A percentile compares a stretch with the other conserved stretches of the same genome.
Evolutionary conservation across 2,797 vertebrate species (phyloP).

Genomic region (Danio kyathit): DNA sequence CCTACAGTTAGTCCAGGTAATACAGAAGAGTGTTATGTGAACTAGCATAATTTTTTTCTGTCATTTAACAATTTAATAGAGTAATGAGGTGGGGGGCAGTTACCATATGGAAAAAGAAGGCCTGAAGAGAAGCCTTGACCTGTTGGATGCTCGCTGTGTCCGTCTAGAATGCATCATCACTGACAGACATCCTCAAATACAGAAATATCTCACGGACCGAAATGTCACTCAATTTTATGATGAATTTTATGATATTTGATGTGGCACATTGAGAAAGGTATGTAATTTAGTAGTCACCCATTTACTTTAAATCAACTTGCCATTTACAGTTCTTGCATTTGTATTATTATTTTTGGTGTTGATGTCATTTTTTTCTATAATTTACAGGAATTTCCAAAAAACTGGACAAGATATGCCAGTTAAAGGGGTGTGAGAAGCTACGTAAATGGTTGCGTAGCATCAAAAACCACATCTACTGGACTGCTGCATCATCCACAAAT

Average conservation of each 20-base stretch:
- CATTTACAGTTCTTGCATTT: not conserved
- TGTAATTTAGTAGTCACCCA: not conserved
- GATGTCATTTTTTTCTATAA: not conserved
- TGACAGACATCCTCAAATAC: not conserved
- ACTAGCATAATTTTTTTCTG: no score
- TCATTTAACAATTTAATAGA: no score
- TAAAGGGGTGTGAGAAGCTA: constrained; percentile 4
- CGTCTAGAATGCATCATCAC: not conserved
- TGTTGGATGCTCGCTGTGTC: not conserved
- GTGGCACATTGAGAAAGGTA: not conserved
- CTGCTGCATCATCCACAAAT: constrained; percentile 15
- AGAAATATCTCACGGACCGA: not conserved
- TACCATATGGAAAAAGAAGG: not conserved
- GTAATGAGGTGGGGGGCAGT: no score
- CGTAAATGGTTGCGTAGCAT: constrained; percentile 12
- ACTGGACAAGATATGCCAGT: not conserved
- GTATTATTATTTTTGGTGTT: not conserved
- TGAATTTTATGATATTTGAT: no score
- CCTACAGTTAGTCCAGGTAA: no score
- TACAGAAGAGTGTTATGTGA: no score
- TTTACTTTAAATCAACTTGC: not conserved
- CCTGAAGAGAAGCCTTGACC: not conserved
- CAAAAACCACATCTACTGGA: constrained; percentile 34
- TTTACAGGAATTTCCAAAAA: constrained; percentile 21
- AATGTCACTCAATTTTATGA: not conserved